These are phyloP conservation scores for Microchrysa polita DNA, from an alignment of 2,888 invertebrate genomes.

Conservation along the genomic window DNA sequence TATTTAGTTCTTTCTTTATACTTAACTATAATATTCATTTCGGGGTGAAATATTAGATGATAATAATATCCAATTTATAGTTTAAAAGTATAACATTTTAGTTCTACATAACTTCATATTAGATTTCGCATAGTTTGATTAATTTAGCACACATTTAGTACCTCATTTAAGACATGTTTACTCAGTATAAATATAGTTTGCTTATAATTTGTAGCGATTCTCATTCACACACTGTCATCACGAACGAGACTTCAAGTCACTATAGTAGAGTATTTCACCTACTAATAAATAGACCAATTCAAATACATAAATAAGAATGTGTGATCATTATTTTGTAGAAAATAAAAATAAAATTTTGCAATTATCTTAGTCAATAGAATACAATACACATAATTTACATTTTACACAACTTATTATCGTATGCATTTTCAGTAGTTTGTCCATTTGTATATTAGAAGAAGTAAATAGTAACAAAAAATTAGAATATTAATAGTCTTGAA, in stretches of 20 bases:
- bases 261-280: no score
- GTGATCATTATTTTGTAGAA: no score
- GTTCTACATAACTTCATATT: background rate
- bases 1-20: background rate
- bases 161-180: background rate
- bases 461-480: no score
- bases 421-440: background rate
- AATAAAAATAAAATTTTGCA: no score
- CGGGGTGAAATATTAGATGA: background rate
- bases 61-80: background rate
- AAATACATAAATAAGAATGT: no score
- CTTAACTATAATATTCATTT: background rate
- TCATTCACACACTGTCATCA: slow-evolving; percentile 1
- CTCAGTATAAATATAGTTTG: background rate
- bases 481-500: no score
- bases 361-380: no score
- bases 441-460: no score
- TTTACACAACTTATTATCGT: no score
- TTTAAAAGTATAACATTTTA: background rate
- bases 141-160: background rate
- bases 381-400: no score
- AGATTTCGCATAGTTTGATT: background rate
- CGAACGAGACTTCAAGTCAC: no score
- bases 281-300: no score
- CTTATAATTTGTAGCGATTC: background rate